Evolutionary conservation across 2,113 vertebrate genomes (phyloP), one percentile per base, ranked within the genome.

Genomic region (Shinisaurus crocodilurus): DNA sequence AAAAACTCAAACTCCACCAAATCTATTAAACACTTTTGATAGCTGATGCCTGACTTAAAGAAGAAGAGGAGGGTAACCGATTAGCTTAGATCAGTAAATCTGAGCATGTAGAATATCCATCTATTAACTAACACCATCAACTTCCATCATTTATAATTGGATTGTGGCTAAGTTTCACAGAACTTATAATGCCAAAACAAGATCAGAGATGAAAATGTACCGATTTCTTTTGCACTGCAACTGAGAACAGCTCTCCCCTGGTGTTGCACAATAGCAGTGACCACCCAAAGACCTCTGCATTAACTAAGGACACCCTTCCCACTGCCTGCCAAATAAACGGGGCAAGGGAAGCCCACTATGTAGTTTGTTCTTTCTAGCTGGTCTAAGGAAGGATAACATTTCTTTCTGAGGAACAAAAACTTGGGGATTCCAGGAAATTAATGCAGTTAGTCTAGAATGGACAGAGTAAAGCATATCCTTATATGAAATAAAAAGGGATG

Each of bases 71-170:
- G 79, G 0, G 0, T 34, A 93, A 95, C 1, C 69, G 76, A 90
- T 93, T 65, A 90, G 72, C 34, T 87, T 81, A 88, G 88, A 92
- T 0, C 0, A 54, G 63, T 79, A 45, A 43, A 94, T 80, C 63
- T 77, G 76, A 90, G 72, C 93, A 92, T 69, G 88, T 2, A 48
- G 45, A 40, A 93, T 75, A 84, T 88, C 95, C 90, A 93, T 77
- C 85, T 88, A 82, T 88, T 88, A 93, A 91, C 79, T 74, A 95
- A 94, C 82, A 79, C 23, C 76, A 70, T 74, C 65, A 90, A 90
- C 69, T 94, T 89, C 90, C 60, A 95, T 94, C 82, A 90, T 91
- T 94, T 93, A 91, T 96, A 96, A 96, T 90, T 95, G 93, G 94
- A 96, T 95, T 95, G 90, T 1, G 0, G 90, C 91, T 92, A 93